Evolutionary conservation across 2,888 invertebrate genomes (phyloP), one percentile per base, ranked within the genome.

Genomic region (Empis stercorea): DNA sequence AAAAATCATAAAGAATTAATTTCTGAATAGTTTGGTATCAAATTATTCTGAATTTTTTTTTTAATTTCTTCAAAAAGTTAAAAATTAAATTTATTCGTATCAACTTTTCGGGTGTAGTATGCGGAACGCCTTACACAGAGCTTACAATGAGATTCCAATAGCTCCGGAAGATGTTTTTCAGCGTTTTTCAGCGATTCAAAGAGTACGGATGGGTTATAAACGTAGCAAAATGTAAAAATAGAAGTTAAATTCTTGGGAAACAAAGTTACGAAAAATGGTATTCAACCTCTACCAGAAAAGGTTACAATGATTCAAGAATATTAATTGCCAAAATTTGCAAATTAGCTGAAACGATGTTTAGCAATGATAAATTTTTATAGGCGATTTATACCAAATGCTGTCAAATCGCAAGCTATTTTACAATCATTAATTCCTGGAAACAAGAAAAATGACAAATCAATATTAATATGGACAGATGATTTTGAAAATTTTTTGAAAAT

Each of bases 311-410:
- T 66, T 1, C 10, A 10, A 15, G 39, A 57, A 0, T 60, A 56
- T 23, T 45, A 57, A 4, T 47, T 45, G 23, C 65, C 63, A 1
- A 46, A 34, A 11, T 61, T 57, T 1, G 56, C 57, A 1, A 57
- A 57, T 20, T 49, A 59, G 11, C 48, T 69, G 16, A 52, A 51
- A 43, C 30, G 55, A 5, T 64, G 63, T 49, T 41, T 66, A 1
- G 62, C 61, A 1, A 63, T 63, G 57, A 40, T 63, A 1, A 65
- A 65, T 51, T 65, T 62, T 51, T 65, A 64, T 38, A 48, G 61
- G 2, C 48, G 59, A 11, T 64, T 58, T 49, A 55, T 65, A 3
- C 59, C 55, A 20, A 38, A 50, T 13, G 51, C 54, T 4, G 50
- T 45, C 1, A 38, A 34, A 10, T 38, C 23, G 20, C 51, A 47